phyloP scores from a whole-genome alignment of 2,797 vertebrate genomes.

The Sebastes steindachneri region DNA sequence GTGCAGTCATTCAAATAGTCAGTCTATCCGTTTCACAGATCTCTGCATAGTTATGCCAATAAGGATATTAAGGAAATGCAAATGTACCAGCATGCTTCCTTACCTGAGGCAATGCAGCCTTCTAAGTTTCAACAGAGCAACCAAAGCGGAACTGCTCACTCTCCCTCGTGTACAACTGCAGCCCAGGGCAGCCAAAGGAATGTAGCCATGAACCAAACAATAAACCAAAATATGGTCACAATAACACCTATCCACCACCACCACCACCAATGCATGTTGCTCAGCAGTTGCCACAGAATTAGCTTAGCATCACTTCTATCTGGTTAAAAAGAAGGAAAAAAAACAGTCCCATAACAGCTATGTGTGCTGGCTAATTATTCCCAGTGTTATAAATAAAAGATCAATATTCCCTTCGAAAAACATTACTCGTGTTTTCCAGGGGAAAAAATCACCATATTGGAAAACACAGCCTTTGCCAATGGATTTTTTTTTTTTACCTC shows the following conservation, averaged over 20 bases:
- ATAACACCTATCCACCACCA: neutral
- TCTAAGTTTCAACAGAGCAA: slow-evolving; percentile 54
- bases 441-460: slow-evolving; percentile 27
- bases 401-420: slow-evolving; percentile 30
- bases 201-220: slow-evolving; percentile 15
- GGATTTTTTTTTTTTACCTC: neutral
- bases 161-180: slow-evolving; percentile 37
- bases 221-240: slow-evolving; percentile 22
- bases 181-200: slow-evolving; percentile 27
- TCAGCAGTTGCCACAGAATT: neutral
- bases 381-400: slow-evolving; percentile 36
- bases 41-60: slow-evolving; percentile 51
- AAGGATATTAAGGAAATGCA: slow-evolving; percentile 66
- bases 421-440: slow-evolving; percentile 37
- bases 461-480: slow-evolving; percentile 4
- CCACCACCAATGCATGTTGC: neutral
- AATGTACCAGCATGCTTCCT: slow-evolving; percentile 56
- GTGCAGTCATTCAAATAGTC: slow-evolving; percentile 9
- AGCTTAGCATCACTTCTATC: slow-evolving; percentile 1
- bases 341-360: neutral
- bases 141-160: slow-evolving; percentile 47
- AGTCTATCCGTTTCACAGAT: slow-evolving; percentile 28
- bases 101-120: slow-evolving; percentile 63
- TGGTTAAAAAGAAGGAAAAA: slow-evolving; percentile 4
- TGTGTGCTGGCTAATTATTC: slow-evolving; percentile 2